Evolutionary conservation across 64 coral and sea anemone species (phyloP).

Genomic region (Hydrozoanthus tunicans): DNA sequence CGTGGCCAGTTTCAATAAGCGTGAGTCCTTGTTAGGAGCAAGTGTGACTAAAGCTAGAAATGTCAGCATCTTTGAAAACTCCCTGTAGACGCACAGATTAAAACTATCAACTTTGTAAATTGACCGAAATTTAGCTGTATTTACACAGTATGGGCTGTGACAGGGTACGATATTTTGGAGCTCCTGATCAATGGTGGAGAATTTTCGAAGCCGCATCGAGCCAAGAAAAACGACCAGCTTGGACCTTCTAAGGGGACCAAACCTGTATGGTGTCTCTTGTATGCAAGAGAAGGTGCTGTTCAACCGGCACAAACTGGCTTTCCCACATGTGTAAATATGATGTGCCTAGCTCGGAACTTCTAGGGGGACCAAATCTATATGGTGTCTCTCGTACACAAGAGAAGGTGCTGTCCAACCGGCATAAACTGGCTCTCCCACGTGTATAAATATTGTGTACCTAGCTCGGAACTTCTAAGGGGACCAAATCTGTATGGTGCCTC

Average conservation of each 20-base stretch:
- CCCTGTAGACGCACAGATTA: too few species aligned
- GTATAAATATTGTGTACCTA: neutral
- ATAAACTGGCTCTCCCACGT: slow-evolving; percentile 71
- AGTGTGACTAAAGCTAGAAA: too few species aligned
- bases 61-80: too few species aligned
- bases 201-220: too few species aligned
- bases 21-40: too few species aligned
- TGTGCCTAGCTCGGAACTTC: slow-evolving; percentile 55
- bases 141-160: too few species aligned
- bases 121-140: too few species aligned
- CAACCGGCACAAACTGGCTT: slow-evolving; percentile 74
- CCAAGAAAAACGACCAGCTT: slow-evolving; percentile 8
- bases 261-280: slow-evolving; percentile 90
- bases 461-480: slow-evolving; percentile 84
- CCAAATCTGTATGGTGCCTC: slow-evolving; percentile 91
- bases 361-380: slow-evolving; percentile 92
- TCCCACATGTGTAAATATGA: slow-evolving; percentile 58
- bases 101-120: too few species aligned
- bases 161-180: too few species aligned
- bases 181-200: too few species aligned
- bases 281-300: slow-evolving; percentile 56
- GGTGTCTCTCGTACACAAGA: slow-evolving; percentile 78
- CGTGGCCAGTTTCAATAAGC: too few species aligned
- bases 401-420: slow-evolving; percentile 83
- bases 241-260: slow-evolving; percentile 91